Base-by-base conservation (phyloP, 2,888 invertebrate species). In the Andrena marginata region DNA sequence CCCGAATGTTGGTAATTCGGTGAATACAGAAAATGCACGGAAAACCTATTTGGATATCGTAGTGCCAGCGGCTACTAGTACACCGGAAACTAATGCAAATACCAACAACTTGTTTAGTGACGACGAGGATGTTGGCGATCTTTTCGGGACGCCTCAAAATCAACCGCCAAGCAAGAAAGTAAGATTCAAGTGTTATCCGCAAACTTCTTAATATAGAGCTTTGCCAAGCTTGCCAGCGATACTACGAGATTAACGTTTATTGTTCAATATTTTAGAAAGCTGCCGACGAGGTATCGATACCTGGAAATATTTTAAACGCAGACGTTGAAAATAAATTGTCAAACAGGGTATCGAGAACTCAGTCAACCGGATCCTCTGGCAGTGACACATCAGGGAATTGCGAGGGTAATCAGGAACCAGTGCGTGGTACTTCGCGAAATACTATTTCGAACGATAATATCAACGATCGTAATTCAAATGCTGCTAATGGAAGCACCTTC, bases 271-370 rank as follows among this genome's bases (percentile, higher is more conserved):
- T 93, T 67, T 94, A 96, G 96, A 96, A 96, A 94, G 96, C 96
- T 6, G 90, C 95, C 4, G 96, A 96, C 1, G 96, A 95, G 1
- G 95, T 96, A 65, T 95, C 96, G 8, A 91, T 96, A 56, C 95
- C 96, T 86, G 96, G 95, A n/a, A 84, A 90, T 29, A 87, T 91
- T n/a, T 72, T 89, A 31, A 77, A 90, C 0, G 89, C 92, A 2
- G 87, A 88, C 35, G 81, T 90, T 16, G 86, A 89, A 8, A 89
- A 69, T 51, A 91, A 87, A 71, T 74, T 92, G 59, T 88, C 90
- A 16, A 87, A 82, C 60, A 90, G 84, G 33, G 83, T 90, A 48
- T 85, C 84, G 10, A 90, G 89, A 23, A 88, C 82, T 33, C 82
- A 86, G 16, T 91, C 89, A 3, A 82, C 91, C 0, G 91, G 89